phyloP scores from a whole-genome alignment of 2,113 vertebrate genomes.

The Loxodonta africana region DNA sequence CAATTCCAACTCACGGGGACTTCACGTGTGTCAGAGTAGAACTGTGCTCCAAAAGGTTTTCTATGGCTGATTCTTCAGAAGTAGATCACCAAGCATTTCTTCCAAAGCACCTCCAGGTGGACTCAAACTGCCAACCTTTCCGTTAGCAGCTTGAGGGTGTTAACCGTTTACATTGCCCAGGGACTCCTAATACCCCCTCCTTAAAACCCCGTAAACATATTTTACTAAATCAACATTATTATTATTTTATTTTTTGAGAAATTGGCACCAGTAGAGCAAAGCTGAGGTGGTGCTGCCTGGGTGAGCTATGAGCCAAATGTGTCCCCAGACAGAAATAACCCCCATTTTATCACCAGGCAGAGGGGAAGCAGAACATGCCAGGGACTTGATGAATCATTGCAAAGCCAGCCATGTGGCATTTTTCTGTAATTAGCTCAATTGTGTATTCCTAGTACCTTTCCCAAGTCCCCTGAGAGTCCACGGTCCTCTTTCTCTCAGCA shows the following conservation, averaged over 20 bases:
- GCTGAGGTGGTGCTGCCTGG: background rate
- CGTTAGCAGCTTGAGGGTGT: background rate
- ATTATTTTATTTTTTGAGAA: background rate
- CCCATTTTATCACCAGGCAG: slow-evolving; percentile 4
- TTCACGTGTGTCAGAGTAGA: background rate
- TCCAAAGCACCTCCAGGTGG: background rate
- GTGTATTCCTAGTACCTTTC: background rate
- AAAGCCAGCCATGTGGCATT: slow-evolving; percentile 44
- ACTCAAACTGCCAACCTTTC: background rate
- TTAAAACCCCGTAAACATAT: background rate
- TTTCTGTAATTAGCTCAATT: slow-evolving; percentile 61
- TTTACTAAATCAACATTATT: slow-evolving; percentile 42
- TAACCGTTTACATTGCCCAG: background rate
- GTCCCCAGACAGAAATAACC: slow-evolving; percentile 35
- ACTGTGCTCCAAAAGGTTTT: background rate
- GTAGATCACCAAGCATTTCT: background rate
- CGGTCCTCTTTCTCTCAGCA: background rate
- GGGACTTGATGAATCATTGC: slow-evolving; percentile 21
- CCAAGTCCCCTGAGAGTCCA: background rate
- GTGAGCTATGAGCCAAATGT: background rate
- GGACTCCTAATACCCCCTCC: background rate
- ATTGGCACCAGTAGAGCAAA: background rate
- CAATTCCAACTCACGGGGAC: background rate
- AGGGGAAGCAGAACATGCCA: slow-evolving; percentile 16
- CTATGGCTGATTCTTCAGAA: background rate